Evolutionary conservation across 1,140 invertebrate species (phyloP), one percentile per base, ranked within the genome.

Genomic region (Theocolax elegans): DNA sequence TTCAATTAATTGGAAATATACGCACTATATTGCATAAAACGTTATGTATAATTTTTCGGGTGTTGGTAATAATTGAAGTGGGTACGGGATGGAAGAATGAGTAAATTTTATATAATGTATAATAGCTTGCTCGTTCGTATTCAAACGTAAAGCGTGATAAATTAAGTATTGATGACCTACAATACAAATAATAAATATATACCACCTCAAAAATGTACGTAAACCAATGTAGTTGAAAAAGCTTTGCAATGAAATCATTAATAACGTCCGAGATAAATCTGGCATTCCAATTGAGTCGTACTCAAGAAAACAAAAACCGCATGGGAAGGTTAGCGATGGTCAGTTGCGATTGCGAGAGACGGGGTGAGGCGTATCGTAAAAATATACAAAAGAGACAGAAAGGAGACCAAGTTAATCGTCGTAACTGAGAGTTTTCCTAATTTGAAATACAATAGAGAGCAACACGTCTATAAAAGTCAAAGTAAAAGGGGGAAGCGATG

Each of bases 401-500:
- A 54, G 48, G 19, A 13, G 44, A 35, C 12, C 29, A 54, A 38
- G 31, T 53, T 31, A 63, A 46, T 63, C 58, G 17, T 1, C 4
- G 42, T 25, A 8, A 31, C 27, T 31, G 56, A 59, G 59, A 13
- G 40, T 67, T 48, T 59, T 31, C 56, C 66, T 68, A 51, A 60
- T 68, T 68, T 68, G 56, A 51, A 68, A 60, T 51, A 53, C 56
- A 53, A 68, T 31, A 1, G n/a, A n/a, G 9, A 42, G 46, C 7
- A n/a, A 25, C 7, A 12, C 44, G 64, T 58, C 19, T 42, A 60
- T 54, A 51, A 60, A 38, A 58, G 35, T 67, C 27, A 27, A 53
- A 51, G 64, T 51, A 71, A 63, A 51, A 71, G 76, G 74, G 67
- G 64, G 74, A 75, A 65, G 53, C 76, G 77, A 77, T 76, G 72